phyloP scores from a whole-genome alignment of 2,797 vertebrate species.

The Passerculus sandwichensis region DNA sequence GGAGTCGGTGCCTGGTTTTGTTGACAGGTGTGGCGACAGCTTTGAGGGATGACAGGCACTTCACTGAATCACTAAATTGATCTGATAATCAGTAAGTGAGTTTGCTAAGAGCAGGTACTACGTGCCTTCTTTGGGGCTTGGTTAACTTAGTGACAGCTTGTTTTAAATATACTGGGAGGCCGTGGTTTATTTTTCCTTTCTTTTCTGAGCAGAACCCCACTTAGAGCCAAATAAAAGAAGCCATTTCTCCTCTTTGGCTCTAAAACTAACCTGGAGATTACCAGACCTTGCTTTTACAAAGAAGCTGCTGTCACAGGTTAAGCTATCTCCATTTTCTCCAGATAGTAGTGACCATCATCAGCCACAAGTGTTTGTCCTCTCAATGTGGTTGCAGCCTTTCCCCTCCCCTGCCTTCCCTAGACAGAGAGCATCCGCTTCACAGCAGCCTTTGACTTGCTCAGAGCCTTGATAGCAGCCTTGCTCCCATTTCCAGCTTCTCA shows the following conservation, averaged over 20 bases:
- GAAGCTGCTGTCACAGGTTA: not conserved
- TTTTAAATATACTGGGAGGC: constrained; percentile 33
- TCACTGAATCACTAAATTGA: constrained; percentile 63
- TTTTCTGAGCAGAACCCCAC: not conserved
- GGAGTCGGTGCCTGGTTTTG: constrained; percentile 37
- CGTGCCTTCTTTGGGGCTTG: constrained; percentile 25
- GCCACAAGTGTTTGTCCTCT: not conserved
- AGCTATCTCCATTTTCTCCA: not conserved
- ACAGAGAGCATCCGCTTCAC: fast-evolving
- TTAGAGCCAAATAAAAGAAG: not conserved
- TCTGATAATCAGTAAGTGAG: constrained; percentile 70
- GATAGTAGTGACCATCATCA: fast-evolving
- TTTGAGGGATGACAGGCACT: constrained; percentile 68
- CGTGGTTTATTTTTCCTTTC: not conserved
- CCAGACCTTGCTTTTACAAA: not conserved
- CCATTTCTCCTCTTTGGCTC: not conserved
- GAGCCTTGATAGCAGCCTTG: not conserved
- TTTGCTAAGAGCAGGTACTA: constrained; percentile 61
- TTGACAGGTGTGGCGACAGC: constrained; percentile 66
- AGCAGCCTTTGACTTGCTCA: fast-evolving
- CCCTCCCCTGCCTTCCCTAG: not conserved
- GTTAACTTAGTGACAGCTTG: constrained; percentile 58
- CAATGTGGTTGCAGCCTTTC: fast-evolving
- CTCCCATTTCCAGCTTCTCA: not conserved
- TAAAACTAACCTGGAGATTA: not conserved